Percentiles rank a stretch among this genome's conserved stretches.
Evolutionary conservation across 2,113 vertebrate species (phyloP).

Genomic region (Sylvia atricapilla): DNA sequence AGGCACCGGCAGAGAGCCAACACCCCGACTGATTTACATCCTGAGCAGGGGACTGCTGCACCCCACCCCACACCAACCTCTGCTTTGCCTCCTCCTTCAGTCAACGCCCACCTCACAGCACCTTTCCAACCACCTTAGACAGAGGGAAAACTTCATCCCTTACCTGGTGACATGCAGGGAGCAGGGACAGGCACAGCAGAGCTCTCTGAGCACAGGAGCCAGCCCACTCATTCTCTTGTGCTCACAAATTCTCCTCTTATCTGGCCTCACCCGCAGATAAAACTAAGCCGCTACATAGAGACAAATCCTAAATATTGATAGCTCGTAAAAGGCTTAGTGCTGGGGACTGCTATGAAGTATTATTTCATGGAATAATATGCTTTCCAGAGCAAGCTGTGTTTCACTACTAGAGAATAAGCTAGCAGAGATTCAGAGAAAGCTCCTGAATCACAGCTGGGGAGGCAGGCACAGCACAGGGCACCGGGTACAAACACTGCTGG

Average conservation of each 20-base stretch:
- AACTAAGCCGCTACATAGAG: neutral
- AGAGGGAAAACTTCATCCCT: neutral
- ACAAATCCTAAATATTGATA: neutral
- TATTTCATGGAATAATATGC: neutral
- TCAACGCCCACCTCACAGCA: neutral
- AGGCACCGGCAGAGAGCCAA: neutral
- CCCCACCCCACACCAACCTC: neutral
- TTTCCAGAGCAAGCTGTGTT: neutral
- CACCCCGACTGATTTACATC: neutral
- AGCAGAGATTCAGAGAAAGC: neutral
- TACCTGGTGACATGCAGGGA: neutral
- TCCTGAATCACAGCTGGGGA: neutral
- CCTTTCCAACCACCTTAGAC: neutral
- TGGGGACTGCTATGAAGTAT: neutral
- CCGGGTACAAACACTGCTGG: neutral
- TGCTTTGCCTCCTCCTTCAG: neutral
- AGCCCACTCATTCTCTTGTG: neutral
- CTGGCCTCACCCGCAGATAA: neutral
- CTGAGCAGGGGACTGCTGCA: neutral
- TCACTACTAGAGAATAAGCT: neutral
- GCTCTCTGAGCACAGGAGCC: neutral
- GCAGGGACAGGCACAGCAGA: accelerated
- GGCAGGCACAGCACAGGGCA: neutral
- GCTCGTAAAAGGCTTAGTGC: neutral
- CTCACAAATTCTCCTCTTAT: neutral